A percentile compares a stretch with the other conserved stretches of the same genome.
Evolutionary conservation across 2,113 vertebrate genomes (phyloP).

Genomic region (Phrynocephalus versicolor): DNA sequence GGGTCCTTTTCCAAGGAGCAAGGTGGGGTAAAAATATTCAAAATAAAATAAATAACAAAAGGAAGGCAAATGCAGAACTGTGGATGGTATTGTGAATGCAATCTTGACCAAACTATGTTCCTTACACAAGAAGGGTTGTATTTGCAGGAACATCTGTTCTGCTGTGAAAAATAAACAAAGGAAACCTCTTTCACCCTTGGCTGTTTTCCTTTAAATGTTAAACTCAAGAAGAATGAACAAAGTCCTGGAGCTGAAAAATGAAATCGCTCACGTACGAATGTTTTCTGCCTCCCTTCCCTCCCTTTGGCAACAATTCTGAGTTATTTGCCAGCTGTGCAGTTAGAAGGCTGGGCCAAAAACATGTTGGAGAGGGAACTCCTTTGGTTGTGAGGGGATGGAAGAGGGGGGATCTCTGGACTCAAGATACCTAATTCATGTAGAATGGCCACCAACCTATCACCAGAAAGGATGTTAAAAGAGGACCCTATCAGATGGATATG

Average conservation of each 20-base stretch:
- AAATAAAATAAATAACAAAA: no score
- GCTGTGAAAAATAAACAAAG: constrained; percentile 58
- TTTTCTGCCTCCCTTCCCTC: not conserved
- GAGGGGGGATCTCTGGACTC: no score
- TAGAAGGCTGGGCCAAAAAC: not conserved
- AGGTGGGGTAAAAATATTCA: no score
- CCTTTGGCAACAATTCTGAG: not conserved
- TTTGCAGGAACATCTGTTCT: constrained; percentile 56
- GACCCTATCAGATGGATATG: no score
- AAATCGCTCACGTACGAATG: not conserved
- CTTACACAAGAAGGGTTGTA: constrained; percentile 29
- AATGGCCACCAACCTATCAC: no score
- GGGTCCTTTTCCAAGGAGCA: no score
- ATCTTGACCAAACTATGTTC: constrained; percentile 8
- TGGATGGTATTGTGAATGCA: constrained; percentile 8
- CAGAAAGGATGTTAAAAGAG: no score
- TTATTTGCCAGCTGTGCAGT: not conserved
- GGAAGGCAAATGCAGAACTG: not conserved
- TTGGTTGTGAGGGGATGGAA: not conserved
- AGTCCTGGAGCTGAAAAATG: constrained; percentile 1
- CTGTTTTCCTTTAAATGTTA: constrained; percentile 53
- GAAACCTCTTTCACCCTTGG: constrained; percentile 50
- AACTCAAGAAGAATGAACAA: constrained; percentile 58
- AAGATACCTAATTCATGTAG: not conserved
- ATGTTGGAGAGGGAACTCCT: not conserved